Percentiles rank a stretch among this genome's conserved stretches.
Conservation (phyloP, 2,888 invertebrate species). For the Papilio protenor region DNA sequence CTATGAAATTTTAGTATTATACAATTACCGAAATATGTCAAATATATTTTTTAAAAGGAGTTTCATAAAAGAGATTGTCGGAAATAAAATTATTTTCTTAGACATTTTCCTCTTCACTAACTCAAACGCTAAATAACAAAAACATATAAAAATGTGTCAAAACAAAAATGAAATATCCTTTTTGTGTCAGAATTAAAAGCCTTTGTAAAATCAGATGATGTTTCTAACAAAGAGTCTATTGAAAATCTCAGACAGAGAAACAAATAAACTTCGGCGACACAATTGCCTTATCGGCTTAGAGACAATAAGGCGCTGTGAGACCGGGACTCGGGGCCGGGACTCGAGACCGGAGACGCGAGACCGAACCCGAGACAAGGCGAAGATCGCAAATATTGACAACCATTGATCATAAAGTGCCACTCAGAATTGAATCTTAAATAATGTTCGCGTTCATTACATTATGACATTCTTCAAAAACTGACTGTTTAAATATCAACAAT, state of each 20-base stretch:
- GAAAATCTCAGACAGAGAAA: conserved; percentile 18
- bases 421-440: neutral
- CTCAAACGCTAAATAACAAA: neutral
- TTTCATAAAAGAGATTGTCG: neutral
- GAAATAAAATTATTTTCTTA: neutral
- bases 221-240: conserved; percentile 16
- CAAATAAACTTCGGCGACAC: conserved; percentile 16
- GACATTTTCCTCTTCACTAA: neutral
- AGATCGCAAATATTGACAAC: conserved; percentile 19
- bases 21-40: neutral
- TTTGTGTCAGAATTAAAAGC: conserved; percentile 11
- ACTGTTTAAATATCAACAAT: neutral
- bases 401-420: neutral
- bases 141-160: neutral
- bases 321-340: neutral
- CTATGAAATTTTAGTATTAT: neutral
- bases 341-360: neutral
- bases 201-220: conserved; percentile 6
- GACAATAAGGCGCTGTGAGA: neutral
- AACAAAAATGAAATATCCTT: neutral
- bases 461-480: neutral
- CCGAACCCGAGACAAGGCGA: neutral
- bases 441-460: neutral
- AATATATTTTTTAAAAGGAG: neutral
- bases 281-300: conserved; percentile 13